These are phyloP conservation scores for Sardina pilchardus DNA, from an alignment of 2,113 vertebrate genomes.

Conservation along the genomic window DNA sequence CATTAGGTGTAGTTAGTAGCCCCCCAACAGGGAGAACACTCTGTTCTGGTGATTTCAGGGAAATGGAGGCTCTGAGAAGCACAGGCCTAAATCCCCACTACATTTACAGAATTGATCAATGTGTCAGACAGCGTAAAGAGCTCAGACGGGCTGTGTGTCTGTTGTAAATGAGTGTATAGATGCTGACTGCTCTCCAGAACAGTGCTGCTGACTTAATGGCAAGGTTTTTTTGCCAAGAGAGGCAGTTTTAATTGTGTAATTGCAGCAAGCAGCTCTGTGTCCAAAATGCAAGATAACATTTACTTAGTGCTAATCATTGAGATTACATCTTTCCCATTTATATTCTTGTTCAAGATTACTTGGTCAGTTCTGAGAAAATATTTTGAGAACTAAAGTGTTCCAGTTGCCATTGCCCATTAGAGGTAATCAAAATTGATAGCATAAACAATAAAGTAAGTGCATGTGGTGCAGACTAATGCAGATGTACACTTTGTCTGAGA, in stretches of 20 bases:
- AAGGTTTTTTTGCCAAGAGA: background rate
- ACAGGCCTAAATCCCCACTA: background rate
- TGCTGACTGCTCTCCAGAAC: background rate
- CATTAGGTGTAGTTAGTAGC: background rate
- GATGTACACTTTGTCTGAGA: background rate
- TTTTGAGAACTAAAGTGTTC: background rate
- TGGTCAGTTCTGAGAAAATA: background rate
- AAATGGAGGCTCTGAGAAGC: background rate
- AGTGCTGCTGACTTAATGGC: background rate
- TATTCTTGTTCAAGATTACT: background rate
- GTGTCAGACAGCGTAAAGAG: background rate
- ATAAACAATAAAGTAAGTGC: background rate
- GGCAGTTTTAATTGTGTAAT: background rate
- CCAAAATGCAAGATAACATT: background rate
- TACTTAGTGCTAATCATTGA: background rate
- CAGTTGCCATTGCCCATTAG: background rate
- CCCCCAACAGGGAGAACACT: background rate
- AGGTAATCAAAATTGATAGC: background rate
- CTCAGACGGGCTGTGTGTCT: background rate
- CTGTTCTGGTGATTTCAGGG: background rate
- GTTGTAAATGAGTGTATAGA: background rate
- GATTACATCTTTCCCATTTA: background rate
- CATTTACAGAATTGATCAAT: conserved; percentile 7
- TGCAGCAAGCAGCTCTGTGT: background rate
- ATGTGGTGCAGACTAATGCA: background rate